Base-by-base conservation (phyloP, 2,113 vertebrate genomes). In the Ariopsis seemanni region DNA sequence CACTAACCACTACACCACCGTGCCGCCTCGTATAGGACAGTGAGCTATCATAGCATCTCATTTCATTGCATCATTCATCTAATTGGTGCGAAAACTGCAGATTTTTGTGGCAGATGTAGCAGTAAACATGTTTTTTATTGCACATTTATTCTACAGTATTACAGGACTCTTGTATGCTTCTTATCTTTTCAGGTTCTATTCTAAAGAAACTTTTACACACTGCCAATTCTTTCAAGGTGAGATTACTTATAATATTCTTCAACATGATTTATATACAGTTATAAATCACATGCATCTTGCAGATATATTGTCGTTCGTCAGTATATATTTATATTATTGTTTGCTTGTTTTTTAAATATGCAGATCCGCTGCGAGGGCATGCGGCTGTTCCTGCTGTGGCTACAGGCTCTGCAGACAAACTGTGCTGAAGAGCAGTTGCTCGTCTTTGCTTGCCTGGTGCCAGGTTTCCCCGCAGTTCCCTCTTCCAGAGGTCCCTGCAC, bases 171-270 rank as follows among this genome's bases (percentile, higher is more conserved):
- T 53, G 53, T 12, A 4, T 69, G 0, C 17, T 85, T 72, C 53
- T 62, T 90, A 63, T 50, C 74, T 90, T 88, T 88, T 60, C 87
- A 99, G 98, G 98, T 88, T 99, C 98, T 34, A 97, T 98, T 92
- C 95, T 99, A 93, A 99, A 99, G 96, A 99, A 99, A 91, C 97
- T 99, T 95, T 94, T 99, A 94, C 98, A 99, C 96, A 98, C 97
- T 97, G 98, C 97, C 96, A 99, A 99, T 94, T 97, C 97, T 91
- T 95, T 97, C 89, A 99, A 99, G 96, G 98, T 99, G 95, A 91
- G 89, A 10, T 1, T 20, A 34, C 50, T 30, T 85, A 2, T 8
- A 17, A 65, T 50, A 53, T 20, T 65, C 55, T 20, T 65, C 57
- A 42, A 8, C 22, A 42, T 65, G 30, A 42, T 42, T 2, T n/a